These are phyloP conservation scores for Bryconaethiops microstoma DNA, from an alignment of 2,797 vertebrate species.

Conservation along the genomic window DNA sequence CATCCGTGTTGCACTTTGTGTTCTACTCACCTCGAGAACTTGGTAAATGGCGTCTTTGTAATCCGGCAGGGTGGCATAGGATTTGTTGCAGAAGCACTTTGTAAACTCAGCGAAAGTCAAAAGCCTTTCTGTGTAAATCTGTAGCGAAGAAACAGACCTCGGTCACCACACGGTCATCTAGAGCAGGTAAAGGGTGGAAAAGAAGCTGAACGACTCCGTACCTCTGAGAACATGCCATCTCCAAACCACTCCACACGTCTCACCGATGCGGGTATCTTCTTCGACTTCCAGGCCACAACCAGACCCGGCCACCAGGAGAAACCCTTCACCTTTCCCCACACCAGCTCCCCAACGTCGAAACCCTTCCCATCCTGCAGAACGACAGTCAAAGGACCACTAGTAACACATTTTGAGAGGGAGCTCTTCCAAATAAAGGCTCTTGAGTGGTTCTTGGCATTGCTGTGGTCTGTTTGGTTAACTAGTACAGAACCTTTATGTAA, in stretches of 20 bases:
- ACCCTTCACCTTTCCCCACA: slow-evolving; percentile 79
- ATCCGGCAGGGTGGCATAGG: slow-evolving; percentile 69
- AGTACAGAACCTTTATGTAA: too few relatives aligned
- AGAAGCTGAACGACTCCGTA: slow-evolving; percentile 47
- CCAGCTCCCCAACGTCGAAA: slow-evolving; percentile 72
- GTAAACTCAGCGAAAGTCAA: slow-evolving; percentile 66
- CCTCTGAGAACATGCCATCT: slow-evolving; percentile 82
- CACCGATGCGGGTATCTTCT: slow-evolving; percentile 57
- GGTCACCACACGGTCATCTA: not conserved
- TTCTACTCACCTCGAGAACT: slow-evolving; percentile 73
- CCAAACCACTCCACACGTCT: slow-evolving; percentile 82
- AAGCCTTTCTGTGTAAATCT: slow-evolving; percentile 72
- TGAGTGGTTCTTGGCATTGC: too few relatives aligned
- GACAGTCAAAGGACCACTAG: not conserved
- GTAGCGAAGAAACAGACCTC: slow-evolving; percentile 41
- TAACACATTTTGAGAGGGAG: too few relatives aligned
- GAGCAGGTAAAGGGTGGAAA: not conserved
- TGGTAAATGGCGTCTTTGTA: slow-evolving; percentile 79
- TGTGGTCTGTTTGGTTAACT: too few relatives aligned
- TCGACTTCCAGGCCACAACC: slow-evolving; percentile 75
- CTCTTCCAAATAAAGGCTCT: too few relatives aligned
- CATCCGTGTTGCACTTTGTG: not conserved
- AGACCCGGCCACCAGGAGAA: slow-evolving; percentile 82
- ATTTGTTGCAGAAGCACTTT: slow-evolving; percentile 75
- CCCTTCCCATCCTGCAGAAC: slow-evolving; percentile 74